phyloP scores from a whole-genome alignment of 2,113 vertebrate species.

The Gallinago paraguaiae region DNA sequence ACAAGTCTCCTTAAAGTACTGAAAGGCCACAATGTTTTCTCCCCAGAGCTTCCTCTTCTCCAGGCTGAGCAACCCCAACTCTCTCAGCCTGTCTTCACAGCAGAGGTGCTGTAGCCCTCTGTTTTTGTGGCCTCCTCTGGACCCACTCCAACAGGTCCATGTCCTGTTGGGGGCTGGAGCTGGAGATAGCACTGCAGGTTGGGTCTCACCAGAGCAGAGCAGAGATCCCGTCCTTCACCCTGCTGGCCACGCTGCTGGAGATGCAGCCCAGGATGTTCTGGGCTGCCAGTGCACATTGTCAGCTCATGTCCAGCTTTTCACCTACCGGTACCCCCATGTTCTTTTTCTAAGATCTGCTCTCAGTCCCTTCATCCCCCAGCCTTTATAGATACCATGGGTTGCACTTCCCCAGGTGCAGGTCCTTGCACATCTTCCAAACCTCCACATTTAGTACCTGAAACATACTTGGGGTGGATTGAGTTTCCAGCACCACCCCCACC shows the following conservation, averaged over 20 bases:
- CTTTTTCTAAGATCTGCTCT: not conserved
- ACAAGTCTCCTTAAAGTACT: not conserved
- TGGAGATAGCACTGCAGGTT: fast-evolving
- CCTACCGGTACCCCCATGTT: not conserved
- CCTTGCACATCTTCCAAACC: not conserved
- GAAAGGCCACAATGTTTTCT: not conserved
- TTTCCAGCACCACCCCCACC: not conserved
- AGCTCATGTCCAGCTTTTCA: not conserved
- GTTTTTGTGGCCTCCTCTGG: not conserved
- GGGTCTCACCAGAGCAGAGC: fast-evolving
- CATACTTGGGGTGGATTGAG: not conserved
- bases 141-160: not conserved
- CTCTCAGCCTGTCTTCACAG: not conserved
- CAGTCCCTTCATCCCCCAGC: not conserved
- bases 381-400: not conserved
- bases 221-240: fast-evolving
- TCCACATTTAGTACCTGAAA: not conserved
- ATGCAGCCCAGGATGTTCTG: not conserved
- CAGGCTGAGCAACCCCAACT: not conserved
- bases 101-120: fast-evolving
- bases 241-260: not conserved
- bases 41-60: fast-evolving
- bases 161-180: not conserved
- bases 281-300: fast-evolving
- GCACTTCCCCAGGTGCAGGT: not conserved